phyloP scores from a whole-genome alignment of 2,888 invertebrate species.

The Icerya purchasi region DNA sequence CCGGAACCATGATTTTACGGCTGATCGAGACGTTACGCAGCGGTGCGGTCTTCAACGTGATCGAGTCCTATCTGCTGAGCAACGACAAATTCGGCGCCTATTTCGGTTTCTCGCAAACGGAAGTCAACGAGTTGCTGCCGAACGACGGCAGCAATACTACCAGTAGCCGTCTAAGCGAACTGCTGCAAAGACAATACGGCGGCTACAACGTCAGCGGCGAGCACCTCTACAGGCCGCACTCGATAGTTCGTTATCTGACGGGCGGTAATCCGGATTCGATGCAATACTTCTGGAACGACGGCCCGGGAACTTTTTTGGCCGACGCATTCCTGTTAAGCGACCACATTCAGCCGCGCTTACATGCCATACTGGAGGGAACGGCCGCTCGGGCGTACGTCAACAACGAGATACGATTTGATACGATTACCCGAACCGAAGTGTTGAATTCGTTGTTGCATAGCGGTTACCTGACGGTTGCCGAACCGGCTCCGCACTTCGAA shows the following conservation, averaged over 20 bases:
- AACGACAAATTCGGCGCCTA: neutral
- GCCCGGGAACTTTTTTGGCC: too few relatives aligned
- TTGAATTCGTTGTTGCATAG: too few relatives aligned
- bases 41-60: neutral
- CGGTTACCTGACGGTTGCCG: too few relatives aligned
- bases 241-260: neutral
- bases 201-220: neutral
- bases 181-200: neutral
- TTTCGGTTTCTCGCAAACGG: neutral
- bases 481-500: too few relatives aligned
- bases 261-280: neutral
- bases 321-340: too few relatives aligned
- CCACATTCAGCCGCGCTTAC: too few relatives aligned
- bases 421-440: too few relatives aligned
- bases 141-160: neutral
- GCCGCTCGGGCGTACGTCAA: too few relatives aligned
- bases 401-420: too few relatives aligned
- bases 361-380: too few relatives aligned
- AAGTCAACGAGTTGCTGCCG: neutral
- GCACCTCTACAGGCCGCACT: neutral
- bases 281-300: neutral
- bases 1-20: neutral
- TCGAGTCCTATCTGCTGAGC: neutral
- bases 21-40: neutral
- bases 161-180: neutral